phyloP scores from a whole-genome alignment of 2,113 vertebrate species.

The Eleginops maclovinus region DNA sequence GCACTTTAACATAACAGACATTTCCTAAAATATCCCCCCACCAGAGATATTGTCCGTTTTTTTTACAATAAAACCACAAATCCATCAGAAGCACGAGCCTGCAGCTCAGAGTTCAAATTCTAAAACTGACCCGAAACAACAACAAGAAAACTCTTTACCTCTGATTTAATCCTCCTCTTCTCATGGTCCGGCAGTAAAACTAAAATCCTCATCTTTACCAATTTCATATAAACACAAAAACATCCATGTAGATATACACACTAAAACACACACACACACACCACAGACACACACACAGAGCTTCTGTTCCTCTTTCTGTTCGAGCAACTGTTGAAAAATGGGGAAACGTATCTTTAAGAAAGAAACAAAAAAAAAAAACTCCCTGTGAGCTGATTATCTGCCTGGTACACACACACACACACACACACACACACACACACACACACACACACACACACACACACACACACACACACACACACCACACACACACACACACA shows the following conservation, averaged over 20 bases:
- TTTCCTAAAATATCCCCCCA: too few relatives aligned
- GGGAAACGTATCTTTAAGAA: conserved; percentile 77
- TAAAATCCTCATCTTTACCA: conserved; percentile 81
- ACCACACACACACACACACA: too few relatives aligned
- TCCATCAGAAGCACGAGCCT: background rate
- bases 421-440: conserved; percentile 36
- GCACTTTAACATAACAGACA: background rate
- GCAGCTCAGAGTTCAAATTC: conserved; percentile 10
- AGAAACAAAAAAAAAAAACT: conserved; percentile 46
- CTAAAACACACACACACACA: conserved; percentile 11
- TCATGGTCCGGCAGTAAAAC: conserved; percentile 84
- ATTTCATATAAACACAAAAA: conserved; percentile 8
- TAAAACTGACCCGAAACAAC: conserved; percentile 9
- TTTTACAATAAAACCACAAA: background rate
- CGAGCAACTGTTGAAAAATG: conserved; percentile 78
- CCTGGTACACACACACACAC: conserved; percentile 44
- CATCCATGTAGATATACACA: background rate
- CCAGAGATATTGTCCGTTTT: background rate
- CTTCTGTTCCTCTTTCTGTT: conserved; percentile 72
- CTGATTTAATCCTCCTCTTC: conserved; percentile 77
- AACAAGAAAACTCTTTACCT: conserved; percentile 74
- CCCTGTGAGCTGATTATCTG: conserved; percentile 43
- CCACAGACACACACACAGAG: conserved; percentile 30
- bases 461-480: too few relatives aligned
- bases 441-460: background rate